Percentiles rank a stretch among this genome's conserved stretches.
phyloP scores from a whole-genome alignment of 1,140 invertebrate species.

The Eulimnadia texana region DNA sequence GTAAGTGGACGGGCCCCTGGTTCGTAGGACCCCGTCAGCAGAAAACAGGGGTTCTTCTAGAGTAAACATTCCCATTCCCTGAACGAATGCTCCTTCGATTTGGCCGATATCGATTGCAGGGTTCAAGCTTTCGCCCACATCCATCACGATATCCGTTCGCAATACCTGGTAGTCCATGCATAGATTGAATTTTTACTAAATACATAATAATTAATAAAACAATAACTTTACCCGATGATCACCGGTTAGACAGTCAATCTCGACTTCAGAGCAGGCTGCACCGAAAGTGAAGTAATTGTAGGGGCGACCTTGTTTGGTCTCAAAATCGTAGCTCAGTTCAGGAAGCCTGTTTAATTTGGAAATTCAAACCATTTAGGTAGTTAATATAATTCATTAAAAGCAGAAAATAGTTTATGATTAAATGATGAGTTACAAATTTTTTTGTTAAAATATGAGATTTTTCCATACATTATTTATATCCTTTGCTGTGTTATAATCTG shows the following conservation, averaged over 20 bases:
- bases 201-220: neutral
- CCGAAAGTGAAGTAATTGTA: constrained; percentile 74
- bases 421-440: no score
- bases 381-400: no score
- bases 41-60: constrained; percentile 79
- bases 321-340: constrained; percentile 56
- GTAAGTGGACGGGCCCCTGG: constrained; percentile 78
- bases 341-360: constrained; percentile 47
- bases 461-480: no score
- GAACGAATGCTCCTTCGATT: constrained; percentile 84
- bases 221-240: constrained; percentile 50
- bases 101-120: constrained; percentile 93
- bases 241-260: constrained; percentile 76
- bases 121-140: constrained; percentile 80
- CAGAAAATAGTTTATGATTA: no score
- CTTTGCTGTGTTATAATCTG: no score
- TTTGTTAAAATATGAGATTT: no score
- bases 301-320: constrained; percentile 48
- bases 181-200: neutral
- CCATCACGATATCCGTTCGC: constrained; percentile 88
- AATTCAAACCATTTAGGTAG: neutral
- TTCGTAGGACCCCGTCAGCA: constrained; percentile 61
- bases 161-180: constrained; percentile 41
- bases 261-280: constrained; percentile 60
- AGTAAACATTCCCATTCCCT: constrained; percentile 83